Base-by-base conservation (phyloP, 2,797 vertebrate species). In the Pagetopsis macropterus region DNA sequence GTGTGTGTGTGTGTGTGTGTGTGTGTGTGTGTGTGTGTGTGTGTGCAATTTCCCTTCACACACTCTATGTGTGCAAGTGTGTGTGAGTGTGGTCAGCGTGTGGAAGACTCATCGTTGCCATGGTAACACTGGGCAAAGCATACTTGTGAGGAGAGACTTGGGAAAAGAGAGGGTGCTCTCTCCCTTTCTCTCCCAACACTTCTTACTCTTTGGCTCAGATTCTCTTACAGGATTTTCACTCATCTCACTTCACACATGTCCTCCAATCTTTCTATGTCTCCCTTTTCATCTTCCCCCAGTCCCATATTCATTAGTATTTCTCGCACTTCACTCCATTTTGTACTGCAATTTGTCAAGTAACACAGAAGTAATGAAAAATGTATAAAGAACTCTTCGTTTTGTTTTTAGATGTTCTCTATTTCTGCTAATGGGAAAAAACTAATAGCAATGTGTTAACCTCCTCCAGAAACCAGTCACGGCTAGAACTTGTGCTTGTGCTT, bases 61-160 rank as follows among this genome's bases (percentile, higher is more conserved):
- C 71, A 63, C 63, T 56, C 44, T 67, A 63, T 76, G 70, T 58
- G 54, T 63, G 44, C 23, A 23, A 73, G 62, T 23, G 62, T 27
- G 46, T 74, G 76, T 5, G 21, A 70, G 50, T 60, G 55, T 66
- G 88, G 87, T 87, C 88, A 86, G 83, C 81, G 74, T 78, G 77
- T 73, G 68, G 79, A 85, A 85, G 80, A 72, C 77, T 78, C 65
- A 56, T 66, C 59, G 75, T 93, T 91, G 72, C 91, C 87, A 91
- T 92, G 83, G 92, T 71, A 85, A 92, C 84, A 63, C 70, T 78
- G 78, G 74, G 79, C 70, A 78, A 84, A 86, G 81, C 78, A 81
- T 63, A 79, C 80, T 84, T 84, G 65, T 74, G 76, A 72, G 69
- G 72, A 79, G 74, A 80, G 75, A 82, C 76, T 78, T 70, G 70